phyloP scores from a whole-genome alignment of 2,113 vertebrate genomes.

The Leucopsar rothschildi region DNA sequence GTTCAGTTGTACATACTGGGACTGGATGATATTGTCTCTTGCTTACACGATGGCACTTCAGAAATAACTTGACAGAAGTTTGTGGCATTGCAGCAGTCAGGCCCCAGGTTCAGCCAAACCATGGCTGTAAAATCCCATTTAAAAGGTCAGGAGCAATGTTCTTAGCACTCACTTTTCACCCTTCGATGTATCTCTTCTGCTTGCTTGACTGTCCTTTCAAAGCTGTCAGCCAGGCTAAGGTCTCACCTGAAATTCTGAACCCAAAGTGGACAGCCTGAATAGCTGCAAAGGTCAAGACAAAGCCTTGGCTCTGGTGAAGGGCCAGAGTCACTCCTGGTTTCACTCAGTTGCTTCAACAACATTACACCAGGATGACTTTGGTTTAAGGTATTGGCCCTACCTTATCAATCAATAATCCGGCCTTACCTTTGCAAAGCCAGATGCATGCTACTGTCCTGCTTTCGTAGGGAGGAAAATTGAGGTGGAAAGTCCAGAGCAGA shows the following conservation, averaged over 20 bases:
- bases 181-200: not conserved
- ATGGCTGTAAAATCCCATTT: constrained; percentile 26
- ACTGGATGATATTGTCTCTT: not conserved
- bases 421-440: not conserved
- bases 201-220: constrained; percentile 34
- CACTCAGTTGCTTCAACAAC: not conserved
- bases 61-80: not conserved
- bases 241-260: constrained; percentile 10
- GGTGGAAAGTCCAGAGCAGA: fast-evolving
- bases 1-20: not conserved
- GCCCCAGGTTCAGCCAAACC: constrained; percentile 1
- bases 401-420: not conserved
- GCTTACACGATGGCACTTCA: not conserved
- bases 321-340: not conserved
- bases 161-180: constrained; percentile 15
- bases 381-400: not conserved
- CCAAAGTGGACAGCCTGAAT: not conserved
- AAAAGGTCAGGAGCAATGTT: constrained; percentile 60
- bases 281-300: constrained; percentile 20
- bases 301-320: not conserved
- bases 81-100: not conserved
- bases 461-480: not conserved
- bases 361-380: not conserved
- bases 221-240: constrained; percentile 46
- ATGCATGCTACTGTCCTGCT: not conserved